Percentiles rank a stretch among this genome's conserved stretches.
Evolutionary conservation across 1,140 invertebrate genomes (phyloP).

Genomic region (Trinorchestia longiramus): DNA sequence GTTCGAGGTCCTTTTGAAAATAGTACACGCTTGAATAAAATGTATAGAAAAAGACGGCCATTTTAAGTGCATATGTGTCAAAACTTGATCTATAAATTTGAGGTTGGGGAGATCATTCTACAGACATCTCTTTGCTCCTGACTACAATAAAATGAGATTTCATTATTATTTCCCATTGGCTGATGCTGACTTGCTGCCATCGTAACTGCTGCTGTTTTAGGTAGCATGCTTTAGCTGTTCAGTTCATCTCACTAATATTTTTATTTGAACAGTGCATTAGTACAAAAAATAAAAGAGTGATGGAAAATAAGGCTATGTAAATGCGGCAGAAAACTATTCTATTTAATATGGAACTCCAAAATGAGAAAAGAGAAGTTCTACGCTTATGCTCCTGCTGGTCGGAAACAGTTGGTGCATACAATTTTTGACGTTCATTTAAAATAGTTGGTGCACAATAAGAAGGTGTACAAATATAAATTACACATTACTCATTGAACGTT

Average conservation of each 20-base stretch:
- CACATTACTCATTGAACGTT: too few relatives aligned
- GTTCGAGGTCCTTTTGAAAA: neutral
- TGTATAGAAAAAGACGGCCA: neutral
- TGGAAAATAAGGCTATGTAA: too few relatives aligned
- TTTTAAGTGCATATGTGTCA: neutral
- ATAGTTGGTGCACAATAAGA: too few relatives aligned
- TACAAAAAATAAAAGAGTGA: too few relatives aligned
- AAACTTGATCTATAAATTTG: neutral
- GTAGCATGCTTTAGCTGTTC: neutral
- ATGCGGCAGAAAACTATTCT: too few relatives aligned
- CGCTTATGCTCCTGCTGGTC: too few relatives aligned
- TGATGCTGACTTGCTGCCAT: neutral
- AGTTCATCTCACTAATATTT: neutral
- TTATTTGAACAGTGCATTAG: too few relatives aligned
- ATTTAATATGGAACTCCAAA: too few relatives aligned
- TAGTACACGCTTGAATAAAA: neutral
- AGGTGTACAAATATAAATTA: too few relatives aligned
- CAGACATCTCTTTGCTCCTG: neutral
- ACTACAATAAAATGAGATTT: neutral
- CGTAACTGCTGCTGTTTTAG: neutral
- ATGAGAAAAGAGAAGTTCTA: too few relatives aligned
- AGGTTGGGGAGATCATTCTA: neutral
- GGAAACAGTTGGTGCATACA: too few relatives aligned
- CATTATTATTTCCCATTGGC: neutral
- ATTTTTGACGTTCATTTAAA: too few relatives aligned